Conservation (phyloP, 2,888 invertebrate genomes). For the Cerceris rybyensis region DNA sequence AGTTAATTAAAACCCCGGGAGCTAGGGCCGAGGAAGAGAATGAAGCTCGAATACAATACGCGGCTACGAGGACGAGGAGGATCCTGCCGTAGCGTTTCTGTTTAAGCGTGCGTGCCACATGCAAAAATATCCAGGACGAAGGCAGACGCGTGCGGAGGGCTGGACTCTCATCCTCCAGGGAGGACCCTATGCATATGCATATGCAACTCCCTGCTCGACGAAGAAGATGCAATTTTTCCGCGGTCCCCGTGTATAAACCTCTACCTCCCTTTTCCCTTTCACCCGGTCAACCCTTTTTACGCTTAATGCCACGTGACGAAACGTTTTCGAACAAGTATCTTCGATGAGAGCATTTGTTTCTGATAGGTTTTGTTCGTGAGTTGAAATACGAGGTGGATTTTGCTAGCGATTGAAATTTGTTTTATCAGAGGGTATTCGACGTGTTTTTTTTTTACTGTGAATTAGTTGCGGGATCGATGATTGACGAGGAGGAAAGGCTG, state of each 20-base stretch:
- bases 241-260: slow-evolving; percentile 10
- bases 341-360: slow-evolving; percentile 6
- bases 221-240: slow-evolving; percentile 32
- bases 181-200: slow-evolving; percentile 52
- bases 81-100: slow-evolving; percentile 11
- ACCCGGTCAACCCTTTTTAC: neutral
- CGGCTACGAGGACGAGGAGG: slow-evolving; percentile 10
- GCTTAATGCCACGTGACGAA: neutral
- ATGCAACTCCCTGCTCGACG: slow-evolving; percentile 14
- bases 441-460: too few species aligned
- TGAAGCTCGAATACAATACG: slow-evolving; percentile 12
- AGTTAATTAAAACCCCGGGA: slow-evolving; percentile 65
- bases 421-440: slow-evolving; percentile 3
- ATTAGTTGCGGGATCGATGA: neutral
- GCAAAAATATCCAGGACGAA: slow-evolving; percentile 15
- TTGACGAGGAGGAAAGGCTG: neutral
- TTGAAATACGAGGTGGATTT: neutral
- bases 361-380: neutral
- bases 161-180: neutral
- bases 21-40: slow-evolving; percentile 14
- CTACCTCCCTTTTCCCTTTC: too few species aligned
- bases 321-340: slow-evolving; percentile 15
- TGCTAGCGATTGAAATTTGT: too few species aligned
- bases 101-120: slow-evolving; percentile 19
- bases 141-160: slow-evolving; percentile 23